Percentiles rank a stretch among this genome's conserved stretches.
Evolutionary conservation across 2,797 vertebrate genomes (phyloP).

Genomic region (Gadopsis bispinosus): DNA sequence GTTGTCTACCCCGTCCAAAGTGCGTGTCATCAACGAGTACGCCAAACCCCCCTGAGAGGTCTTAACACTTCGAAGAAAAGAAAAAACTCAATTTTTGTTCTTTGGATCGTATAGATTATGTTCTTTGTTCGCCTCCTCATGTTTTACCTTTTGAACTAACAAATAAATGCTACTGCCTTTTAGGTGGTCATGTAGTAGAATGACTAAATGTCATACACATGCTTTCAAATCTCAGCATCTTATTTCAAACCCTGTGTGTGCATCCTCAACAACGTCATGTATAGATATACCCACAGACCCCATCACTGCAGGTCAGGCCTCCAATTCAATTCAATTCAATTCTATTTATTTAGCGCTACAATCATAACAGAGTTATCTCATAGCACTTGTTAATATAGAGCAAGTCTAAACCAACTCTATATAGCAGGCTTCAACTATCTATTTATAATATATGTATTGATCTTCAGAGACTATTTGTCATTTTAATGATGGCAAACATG

Average conservation of each 20-base stretch:
- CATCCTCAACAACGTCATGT: not conserved
- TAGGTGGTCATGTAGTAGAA: not conserved
- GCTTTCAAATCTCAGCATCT: not conserved
- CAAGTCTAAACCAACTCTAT: too few species aligned
- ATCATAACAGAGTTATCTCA: too few species aligned
- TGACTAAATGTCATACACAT: not conserved
- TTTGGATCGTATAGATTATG: constrained; percentile 34
- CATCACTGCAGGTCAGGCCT: not conserved
- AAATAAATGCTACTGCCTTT: not conserved
- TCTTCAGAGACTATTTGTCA: not conserved
- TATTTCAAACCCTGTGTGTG: constrained; percentile 9
- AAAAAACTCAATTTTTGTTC: constrained; percentile 18
- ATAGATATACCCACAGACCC: not conserved
- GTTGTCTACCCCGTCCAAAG: constrained; percentile 3
- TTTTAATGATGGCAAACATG: not conserved
- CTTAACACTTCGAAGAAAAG: constrained; percentile 37
- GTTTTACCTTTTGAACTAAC: constrained; percentile 20
- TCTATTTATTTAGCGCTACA: too few species aligned
- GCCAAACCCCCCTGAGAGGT: constrained; percentile 28
- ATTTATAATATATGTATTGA: not conserved
- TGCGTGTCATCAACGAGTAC: constrained; percentile 22
- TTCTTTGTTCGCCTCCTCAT: constrained; percentile 17
- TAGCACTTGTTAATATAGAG: too few species aligned
- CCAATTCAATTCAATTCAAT: too few species aligned
- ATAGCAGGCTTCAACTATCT: not conserved